Conservation (phyloP, 2,113 vertebrate species). For the Oriolus oriolus region DNA sequence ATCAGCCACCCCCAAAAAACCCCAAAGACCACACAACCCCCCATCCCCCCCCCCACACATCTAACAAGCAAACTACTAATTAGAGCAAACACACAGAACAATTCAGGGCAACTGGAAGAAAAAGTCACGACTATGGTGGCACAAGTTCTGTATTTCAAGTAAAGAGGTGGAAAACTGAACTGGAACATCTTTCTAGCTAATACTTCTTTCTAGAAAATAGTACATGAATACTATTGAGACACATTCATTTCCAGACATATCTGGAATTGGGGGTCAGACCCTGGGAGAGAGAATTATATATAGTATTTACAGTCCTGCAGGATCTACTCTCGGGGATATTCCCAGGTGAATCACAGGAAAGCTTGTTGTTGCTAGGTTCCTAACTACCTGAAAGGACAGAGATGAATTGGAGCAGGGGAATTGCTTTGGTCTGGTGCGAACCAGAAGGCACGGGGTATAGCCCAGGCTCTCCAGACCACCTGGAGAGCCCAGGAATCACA, state of each 20-base stretch:
- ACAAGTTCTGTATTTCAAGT: not conserved
- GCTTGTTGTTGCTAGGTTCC: not conserved
- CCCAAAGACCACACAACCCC: too few relatives aligned
- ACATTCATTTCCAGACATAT: not conserved
- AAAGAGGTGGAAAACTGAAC: not conserved
- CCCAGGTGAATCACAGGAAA: not conserved
- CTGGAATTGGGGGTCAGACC: not conserved
- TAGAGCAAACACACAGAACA: not conserved
- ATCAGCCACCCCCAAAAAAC: not conserved
- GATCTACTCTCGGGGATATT: not conserved
- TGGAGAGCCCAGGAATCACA: not conserved
- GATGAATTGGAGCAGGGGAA: not conserved
- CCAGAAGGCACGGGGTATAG: not conserved
- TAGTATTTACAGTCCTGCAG: not conserved
- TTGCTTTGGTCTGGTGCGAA: not conserved
- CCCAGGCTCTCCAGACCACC: not conserved
- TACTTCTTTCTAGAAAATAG: not conserved
- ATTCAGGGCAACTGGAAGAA: not conserved
- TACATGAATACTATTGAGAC: not conserved
- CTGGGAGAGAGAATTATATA: not conserved
- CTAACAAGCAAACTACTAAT: not conserved
- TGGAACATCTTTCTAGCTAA: not conserved
- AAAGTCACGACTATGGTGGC: not conserved
- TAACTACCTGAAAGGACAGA: not conserved
- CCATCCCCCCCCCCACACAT: rapidly evolving